A percentile compares a stretch with the other conserved stretches of the same genome.
Conservation (phyloP, 2,888 invertebrate genomes). For the Drosophila algonquin region DNA sequence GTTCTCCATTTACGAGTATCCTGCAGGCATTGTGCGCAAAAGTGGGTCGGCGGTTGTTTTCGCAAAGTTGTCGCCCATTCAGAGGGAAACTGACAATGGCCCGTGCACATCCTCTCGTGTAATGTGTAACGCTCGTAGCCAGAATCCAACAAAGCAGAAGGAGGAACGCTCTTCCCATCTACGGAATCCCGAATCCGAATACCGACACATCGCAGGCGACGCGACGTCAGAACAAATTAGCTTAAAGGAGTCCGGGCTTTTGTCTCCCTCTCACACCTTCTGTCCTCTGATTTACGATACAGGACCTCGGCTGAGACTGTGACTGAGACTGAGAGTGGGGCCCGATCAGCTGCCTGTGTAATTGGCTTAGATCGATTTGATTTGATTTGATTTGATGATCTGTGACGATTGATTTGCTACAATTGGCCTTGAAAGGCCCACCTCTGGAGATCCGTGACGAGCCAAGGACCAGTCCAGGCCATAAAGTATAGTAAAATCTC, state of each 20-base stretch:
- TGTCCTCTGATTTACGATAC: constrained; percentile 26
- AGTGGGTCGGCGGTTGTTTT: constrained; percentile 75
- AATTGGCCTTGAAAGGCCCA: constrained; percentile 6
- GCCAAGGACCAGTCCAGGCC: constrained; percentile 2
- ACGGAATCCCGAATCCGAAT: constrained; percentile 1
- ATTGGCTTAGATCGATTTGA: constrained; percentile 38
- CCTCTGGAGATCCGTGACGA: neutral
- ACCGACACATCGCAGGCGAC: constrained; percentile 37
- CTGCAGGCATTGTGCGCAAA: constrained; percentile 58
- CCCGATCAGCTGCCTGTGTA: constrained; percentile 39
- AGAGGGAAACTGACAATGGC: constrained; percentile 57
- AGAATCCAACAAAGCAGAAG: constrained; percentile 4
- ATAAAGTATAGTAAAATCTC: constrained; percentile 29
- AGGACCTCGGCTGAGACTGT: neutral
- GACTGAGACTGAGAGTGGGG: too few relatives aligned
- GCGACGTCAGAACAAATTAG: constrained; percentile 68
- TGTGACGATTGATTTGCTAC: constrained; percentile 42
- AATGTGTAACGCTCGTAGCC: neutral
- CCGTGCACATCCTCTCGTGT: constrained; percentile 15
- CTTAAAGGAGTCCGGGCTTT: constrained; percentile 58
- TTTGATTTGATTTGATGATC: constrained; percentile 41
- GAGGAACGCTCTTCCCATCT: neutral
- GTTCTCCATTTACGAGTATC: constrained; percentile 24
- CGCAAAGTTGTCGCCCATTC: constrained; percentile 64
- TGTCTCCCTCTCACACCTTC: constrained; percentile 42